Evolutionary conservation across 2,888 invertebrate species (phyloP), one percentile per base, ranked within the genome.

Genomic region (Fragum whitleyi): DNA sequence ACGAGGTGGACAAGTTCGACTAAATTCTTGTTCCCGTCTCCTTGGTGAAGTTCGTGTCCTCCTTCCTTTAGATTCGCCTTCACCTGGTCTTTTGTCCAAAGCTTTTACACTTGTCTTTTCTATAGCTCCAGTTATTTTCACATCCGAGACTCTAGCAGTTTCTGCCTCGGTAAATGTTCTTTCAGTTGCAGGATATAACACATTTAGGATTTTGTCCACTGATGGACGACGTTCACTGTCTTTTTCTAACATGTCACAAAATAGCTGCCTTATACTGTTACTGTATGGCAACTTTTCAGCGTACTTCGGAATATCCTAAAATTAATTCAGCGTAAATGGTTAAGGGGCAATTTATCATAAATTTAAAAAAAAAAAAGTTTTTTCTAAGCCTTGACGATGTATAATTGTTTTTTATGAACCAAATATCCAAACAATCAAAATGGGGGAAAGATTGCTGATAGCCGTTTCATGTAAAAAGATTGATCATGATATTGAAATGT

Each of bases 211-310:
- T 36, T 74, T 6, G 21, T 16, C 23, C 29, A 67, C 42, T 5
- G 47, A 53, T 3, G 74, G 74, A 21, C 74, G 28, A 21, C 23
- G 26, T 2, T 32, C 36, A 53, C 51, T 47, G 51, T 65, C 39
- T 32, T 74, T 65, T 23, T 36, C 21, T 23, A 74, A 51, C 74
- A 74, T 74, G 19, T 16, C 28, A 21, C 32, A 21, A 14, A 74
- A 65, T 9, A 51, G 9, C n/a, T 21, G 2, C 19, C 65, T 51
- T 16, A 74, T 26, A 3, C 2, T n/a, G 19, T 62, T n/a, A 55
- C 65, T 2, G 23, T 67, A 74, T 36, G 74, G 74, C 29, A 74
- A 23, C 23, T 16, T 23, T 32, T 62, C 21, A 7, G 62, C 32
- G n/a, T n/a, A 28, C 9, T 16, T 3, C 19, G 32, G 19, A n/a